Conservation (phyloP, 2,797 vertebrate genomes). For the Todus mexicanus region DNA sequence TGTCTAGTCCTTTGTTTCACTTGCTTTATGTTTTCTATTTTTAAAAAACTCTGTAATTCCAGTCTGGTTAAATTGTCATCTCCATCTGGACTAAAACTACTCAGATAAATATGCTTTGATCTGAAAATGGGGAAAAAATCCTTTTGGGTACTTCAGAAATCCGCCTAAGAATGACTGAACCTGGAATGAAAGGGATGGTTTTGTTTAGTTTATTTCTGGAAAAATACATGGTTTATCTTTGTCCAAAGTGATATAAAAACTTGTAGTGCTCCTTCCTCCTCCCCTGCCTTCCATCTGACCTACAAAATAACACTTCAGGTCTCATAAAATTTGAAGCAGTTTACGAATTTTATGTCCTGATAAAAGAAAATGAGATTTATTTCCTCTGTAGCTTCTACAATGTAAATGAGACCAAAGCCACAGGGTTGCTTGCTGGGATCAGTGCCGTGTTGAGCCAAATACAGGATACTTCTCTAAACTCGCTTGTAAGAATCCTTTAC, state of each 20-base stretch:
- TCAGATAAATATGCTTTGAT: neutral
- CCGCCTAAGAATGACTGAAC: neutral
- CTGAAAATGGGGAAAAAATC: neutral
- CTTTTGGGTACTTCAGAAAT: neutral
- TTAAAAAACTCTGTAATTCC: neutral
- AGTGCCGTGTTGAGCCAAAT: neutral
- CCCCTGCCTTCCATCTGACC: neutral
- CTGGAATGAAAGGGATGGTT: neutral
- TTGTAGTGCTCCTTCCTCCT: neutral
- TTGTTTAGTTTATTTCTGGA: neutral
- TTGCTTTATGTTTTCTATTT: neutral
- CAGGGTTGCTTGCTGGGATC: neutral
- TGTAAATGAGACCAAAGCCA: neutral
- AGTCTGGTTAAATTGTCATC: neutral
- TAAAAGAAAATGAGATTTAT: neutral
- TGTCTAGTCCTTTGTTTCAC: neutral
- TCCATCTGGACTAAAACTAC: neutral
- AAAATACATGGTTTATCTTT: neutral
- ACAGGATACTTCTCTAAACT: neutral
- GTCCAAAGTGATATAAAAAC: neutral
- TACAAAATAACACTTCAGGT: neutral
- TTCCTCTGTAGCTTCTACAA: neutral
- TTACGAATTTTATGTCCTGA: neutral
- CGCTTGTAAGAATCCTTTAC: neutral
- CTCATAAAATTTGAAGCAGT: neutral